Conservation (phyloP, 2,888 invertebrate genomes). For the Phaonia tiefii region DNA sequence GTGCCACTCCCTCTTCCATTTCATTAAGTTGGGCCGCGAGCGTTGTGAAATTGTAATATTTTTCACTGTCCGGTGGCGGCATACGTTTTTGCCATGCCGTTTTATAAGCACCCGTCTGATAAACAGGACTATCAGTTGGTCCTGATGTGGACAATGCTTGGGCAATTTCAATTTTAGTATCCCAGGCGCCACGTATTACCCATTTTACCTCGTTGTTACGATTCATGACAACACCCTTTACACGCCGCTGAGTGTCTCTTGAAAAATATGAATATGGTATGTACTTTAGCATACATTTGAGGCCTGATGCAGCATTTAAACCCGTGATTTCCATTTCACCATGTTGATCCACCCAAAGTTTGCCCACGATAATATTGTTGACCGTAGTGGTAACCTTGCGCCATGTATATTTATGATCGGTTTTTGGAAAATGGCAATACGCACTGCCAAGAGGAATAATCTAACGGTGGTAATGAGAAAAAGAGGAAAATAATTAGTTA, state of each 20-base stretch:
- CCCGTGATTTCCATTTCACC: constrained; percentile 98
- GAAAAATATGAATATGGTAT: constrained; percentile 99
- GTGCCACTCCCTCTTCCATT: constrained; percentile 93
- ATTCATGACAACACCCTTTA: constrained; percentile 90
- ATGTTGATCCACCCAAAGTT: constrained; percentile 99
- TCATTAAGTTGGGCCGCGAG: constrained; percentile 98
- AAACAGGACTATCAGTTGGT: constrained; percentile 89
- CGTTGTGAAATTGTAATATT: constrained; percentile 96
- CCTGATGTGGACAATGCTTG: constrained; percentile 89
- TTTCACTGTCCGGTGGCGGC: constrained; percentile 86
- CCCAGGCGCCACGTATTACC: constrained; percentile 95
- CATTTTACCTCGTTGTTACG: constrained; percentile 87
- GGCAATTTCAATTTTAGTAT: constrained; percentile 96
- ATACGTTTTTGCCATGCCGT: constrained; percentile 92
- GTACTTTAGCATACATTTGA: constrained; percentile 98
- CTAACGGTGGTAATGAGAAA: constrained; percentile 78
- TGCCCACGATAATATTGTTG: constrained; percentile 99
- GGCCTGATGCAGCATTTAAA: constrained; percentile 91
- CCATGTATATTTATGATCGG: constrained; percentile 96
- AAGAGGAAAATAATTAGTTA: neutral
- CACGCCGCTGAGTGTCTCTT: constrained; percentile 95
- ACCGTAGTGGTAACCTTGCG: constrained; percentile 98
- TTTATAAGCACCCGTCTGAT: constrained; percentile 94
- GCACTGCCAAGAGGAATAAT: constrained; percentile 89
- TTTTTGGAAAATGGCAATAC: constrained; percentile 84